A percentile compares a stretch with the other conserved stretches of the same genome.
phyloP scores from a whole-genome alignment of 2,113 vertebrate genomes.

The Melanerpes aurifrons region DNA sequence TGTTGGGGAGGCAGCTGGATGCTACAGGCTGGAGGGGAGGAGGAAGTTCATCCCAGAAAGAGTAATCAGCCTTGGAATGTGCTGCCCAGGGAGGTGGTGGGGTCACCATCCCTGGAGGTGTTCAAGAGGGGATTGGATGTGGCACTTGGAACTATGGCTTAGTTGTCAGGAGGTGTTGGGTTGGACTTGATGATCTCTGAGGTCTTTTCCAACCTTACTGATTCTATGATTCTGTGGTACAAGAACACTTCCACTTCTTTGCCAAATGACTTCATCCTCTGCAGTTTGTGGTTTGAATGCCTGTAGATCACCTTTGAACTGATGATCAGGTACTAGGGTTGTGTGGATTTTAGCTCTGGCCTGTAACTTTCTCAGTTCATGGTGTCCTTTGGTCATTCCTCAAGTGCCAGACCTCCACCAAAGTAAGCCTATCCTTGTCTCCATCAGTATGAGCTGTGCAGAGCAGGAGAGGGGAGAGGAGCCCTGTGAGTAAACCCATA shows the following conservation, averaged over 20 bases:
- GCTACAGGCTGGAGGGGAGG: too few species aligned
- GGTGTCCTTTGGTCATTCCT: neutral
- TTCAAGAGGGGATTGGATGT: too few species aligned
- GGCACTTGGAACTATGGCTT: too few species aligned
- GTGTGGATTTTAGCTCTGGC: neutral
- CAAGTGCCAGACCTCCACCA: neutral
- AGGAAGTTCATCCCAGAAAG: too few species aligned
- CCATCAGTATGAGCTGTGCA: neutral
- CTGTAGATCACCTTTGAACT: neutral
- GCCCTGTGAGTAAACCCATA: neutral
- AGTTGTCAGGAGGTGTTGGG: too few species aligned
- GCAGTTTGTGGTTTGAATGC: neutral
- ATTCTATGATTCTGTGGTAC: neutral
- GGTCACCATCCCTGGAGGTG: too few species aligned
- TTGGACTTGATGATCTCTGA: too few species aligned
- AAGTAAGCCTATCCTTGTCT: neutral
- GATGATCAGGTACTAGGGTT: neutral
- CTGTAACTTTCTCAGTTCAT: neutral
- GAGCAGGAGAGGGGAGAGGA: neutral
- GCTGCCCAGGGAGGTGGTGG: too few species aligned
- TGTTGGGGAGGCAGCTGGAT: neutral
- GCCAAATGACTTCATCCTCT: neutral
- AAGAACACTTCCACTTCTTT: neutral
- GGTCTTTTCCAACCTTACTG: too few species aligned
- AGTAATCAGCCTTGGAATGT: too few species aligned